Evolutionary conservation across 2,797 vertebrate genomes (phyloP).

Genomic region (Clarias laeviceps): DNA sequence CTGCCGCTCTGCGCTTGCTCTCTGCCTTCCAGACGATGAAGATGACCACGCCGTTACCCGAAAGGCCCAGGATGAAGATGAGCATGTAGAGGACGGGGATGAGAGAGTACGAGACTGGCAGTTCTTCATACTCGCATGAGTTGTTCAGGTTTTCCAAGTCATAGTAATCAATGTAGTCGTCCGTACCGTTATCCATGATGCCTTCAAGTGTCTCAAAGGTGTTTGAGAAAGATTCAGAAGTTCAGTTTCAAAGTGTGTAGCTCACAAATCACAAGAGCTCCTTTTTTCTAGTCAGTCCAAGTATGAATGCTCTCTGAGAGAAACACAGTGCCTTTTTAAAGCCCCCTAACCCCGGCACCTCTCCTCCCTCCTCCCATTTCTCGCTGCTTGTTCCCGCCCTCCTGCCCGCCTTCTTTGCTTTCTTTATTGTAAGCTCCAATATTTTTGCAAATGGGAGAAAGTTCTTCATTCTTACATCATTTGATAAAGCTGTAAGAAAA

Average conservation of each 20-base stretch:
- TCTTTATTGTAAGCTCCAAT: slow-evolving; percentile 3
- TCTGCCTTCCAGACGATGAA: slow-evolving; percentile 84
- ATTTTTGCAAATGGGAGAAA: background rate
- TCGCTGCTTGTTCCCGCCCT: background rate
- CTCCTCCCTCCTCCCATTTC: background rate
- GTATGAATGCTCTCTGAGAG: slow-evolving; percentile 61
- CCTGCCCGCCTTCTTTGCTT: background rate
- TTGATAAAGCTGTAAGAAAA: background rate
- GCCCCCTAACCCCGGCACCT: slow-evolving; percentile 46
- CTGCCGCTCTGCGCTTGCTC: slow-evolving; percentile 77
- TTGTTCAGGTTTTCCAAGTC: slow-evolving; percentile 63
- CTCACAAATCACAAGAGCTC: background rate
- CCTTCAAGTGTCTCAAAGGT: background rate
- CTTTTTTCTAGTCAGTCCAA: slow-evolving; percentile 32
- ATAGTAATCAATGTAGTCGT: slow-evolving; percentile 67
- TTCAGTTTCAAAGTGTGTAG: background rate
- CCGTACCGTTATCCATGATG: slow-evolving; percentile 52
- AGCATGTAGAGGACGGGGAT: slow-evolving; percentile 87
- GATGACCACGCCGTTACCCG: slow-evolving; percentile 87
- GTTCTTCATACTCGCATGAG: slow-evolving; percentile 78
- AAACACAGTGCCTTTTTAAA: slow-evolving; percentile 67
- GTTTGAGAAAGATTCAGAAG: background rate
- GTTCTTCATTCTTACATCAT: background rate
- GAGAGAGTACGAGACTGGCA: slow-evolving; percentile 79
- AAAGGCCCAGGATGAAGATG: slow-evolving; percentile 85